Evolutionary conservation across 2,797 vertebrate species (phyloP).

Genomic region (Pipistrellus pygmaeus): DNA sequence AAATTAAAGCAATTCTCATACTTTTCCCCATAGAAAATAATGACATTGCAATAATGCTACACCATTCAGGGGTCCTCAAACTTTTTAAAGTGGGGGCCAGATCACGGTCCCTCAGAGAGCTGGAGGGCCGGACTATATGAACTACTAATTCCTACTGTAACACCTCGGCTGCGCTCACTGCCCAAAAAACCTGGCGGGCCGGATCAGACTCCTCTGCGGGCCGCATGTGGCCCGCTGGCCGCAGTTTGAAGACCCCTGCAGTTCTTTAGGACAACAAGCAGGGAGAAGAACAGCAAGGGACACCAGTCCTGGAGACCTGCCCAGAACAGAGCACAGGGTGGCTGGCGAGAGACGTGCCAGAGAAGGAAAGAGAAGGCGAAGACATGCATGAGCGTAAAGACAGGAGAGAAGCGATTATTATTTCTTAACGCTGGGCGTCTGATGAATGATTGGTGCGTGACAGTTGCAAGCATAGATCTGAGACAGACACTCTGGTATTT

Average conservation of each 20-base stretch:
- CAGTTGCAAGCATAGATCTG: background rate
- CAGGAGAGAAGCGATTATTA: conserved; percentile 13
- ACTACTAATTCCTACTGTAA: too few relatives aligned
- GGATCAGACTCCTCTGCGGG: too few relatives aligned
- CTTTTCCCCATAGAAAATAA: conserved; percentile 61
- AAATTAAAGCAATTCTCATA: conserved; percentile 64
- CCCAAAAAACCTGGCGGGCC: too few relatives aligned
- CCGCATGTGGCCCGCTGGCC: too few relatives aligned
- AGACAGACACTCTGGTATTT: background rate
- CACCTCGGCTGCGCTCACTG: too few relatives aligned
- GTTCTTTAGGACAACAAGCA: conserved; percentile 63
- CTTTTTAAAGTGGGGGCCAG: too few relatives aligned
- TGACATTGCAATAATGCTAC: conserved; percentile 65
- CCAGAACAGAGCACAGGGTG: conserved; percentile 38
- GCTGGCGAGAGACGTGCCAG: background rate
- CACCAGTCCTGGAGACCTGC: conserved; percentile 25
- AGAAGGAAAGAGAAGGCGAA: background rate
- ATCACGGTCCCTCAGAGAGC: too few relatives aligned
- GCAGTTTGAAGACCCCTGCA: too few relatives aligned
- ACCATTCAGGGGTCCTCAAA: too few relatives aligned
- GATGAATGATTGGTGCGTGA: background rate
- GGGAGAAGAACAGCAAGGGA: conserved; percentile 39
- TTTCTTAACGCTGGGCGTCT: background rate
- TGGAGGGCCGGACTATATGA: too few relatives aligned
- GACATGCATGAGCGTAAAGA: background rate